A percentile compares a stretch with the other conserved stretches of the same genome.
These are phyloP conservation scores for Gasteruption jaculator DNA, from an alignment of 2,888 invertebrate genomes.

Conservation along the genomic window DNA sequence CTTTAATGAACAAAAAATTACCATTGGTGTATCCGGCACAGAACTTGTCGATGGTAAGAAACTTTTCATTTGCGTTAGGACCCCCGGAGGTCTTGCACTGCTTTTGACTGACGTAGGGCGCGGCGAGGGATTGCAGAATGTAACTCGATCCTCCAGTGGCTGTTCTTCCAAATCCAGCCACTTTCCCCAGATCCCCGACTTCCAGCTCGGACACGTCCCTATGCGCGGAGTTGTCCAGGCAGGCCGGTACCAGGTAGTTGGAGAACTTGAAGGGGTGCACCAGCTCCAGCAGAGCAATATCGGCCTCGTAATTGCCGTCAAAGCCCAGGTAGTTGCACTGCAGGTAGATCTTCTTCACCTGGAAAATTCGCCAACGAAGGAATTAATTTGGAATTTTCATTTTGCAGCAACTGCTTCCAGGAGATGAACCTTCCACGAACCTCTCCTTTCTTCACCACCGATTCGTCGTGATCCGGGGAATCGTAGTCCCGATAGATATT, in stretches of 20 bases:
- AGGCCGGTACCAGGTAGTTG: constrained; percentile 26
- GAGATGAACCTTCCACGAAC: constrained; percentile 25
- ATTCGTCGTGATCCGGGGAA: constrained; percentile 25
- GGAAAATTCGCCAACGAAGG: no score
- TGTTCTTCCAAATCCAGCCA: constrained; percentile 35
- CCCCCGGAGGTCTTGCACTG: constrained; percentile 26
- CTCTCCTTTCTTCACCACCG: constrained; percentile 26
- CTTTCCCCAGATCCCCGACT: constrained; percentile 25
- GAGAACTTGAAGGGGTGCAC: constrained; percentile 25
- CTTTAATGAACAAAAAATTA: constrained; percentile 15
- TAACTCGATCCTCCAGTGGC: constrained; percentile 24
- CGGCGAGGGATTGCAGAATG: constrained; percentile 26
- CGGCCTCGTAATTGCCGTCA: constrained; percentile 29
- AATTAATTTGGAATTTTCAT: constrained; percentile 4
- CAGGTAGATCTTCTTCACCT: constrained; percentile 25
- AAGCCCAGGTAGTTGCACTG: constrained; percentile 28
- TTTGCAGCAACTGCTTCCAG: not conserved
- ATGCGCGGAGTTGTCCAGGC: constrained; percentile 31
- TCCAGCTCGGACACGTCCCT: constrained; percentile 24
- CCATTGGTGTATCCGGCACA: constrained; percentile 33
- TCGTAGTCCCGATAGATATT: constrained; percentile 39
- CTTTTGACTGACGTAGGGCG: constrained; percentile 30
- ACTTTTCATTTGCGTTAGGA: constrained; percentile 27
- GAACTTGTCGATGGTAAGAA: constrained; percentile 38
- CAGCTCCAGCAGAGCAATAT: constrained; percentile 30